Conservation (phyloP, 2,797 vertebrate genomes). For the Lepilemur septentrionalis region DNA sequence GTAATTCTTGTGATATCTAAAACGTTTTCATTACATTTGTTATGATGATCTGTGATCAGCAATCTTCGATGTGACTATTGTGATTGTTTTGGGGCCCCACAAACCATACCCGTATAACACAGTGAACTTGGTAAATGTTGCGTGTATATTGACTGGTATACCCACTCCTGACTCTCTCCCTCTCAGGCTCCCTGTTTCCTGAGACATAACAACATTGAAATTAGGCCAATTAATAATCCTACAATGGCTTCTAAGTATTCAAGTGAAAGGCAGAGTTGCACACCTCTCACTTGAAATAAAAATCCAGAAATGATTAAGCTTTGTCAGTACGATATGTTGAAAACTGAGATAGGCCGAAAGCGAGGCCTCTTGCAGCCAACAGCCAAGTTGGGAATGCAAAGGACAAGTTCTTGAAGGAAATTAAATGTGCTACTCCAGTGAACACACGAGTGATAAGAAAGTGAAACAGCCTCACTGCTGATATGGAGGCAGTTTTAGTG, state of each 20-base stretch:
- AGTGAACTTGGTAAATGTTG: no score
- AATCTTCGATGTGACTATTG: not conserved
- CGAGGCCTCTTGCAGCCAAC: not conserved
- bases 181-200: not conserved
- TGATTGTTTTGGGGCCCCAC: not conserved
- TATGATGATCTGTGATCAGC: not conserved
- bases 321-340: not conserved
- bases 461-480: not conserved
- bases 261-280: not conserved
- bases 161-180: not conserved
- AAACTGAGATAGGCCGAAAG: not conserved
- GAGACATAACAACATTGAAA: not conserved
- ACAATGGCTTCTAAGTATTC: not conserved
- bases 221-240: not conserved
- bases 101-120: not conserved
- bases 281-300: not conserved
- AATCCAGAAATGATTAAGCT: not conserved
- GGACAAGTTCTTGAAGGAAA: not conserved
- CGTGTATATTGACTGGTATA: not conserved
- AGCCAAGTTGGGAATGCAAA: not conserved
- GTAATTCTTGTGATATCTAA: not conserved
- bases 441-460: not conserved
- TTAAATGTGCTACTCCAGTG: not conserved
- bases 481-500: not conserved
- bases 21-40: not conserved